Conservation (phyloP, 1,140 invertebrate species). For the Scylla paramamosain region DNA sequence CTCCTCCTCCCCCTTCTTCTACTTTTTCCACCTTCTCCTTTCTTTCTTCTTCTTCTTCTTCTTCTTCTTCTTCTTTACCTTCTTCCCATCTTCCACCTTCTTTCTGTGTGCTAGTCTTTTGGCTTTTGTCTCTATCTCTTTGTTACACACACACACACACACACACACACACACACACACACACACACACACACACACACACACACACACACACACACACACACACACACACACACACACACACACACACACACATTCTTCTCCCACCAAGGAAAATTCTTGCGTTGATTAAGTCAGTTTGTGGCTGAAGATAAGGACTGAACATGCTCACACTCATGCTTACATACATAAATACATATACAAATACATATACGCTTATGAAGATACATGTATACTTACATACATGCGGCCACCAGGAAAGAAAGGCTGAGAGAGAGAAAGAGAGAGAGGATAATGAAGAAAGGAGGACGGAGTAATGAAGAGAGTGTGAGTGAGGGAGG, state of each 20-base stretch:
- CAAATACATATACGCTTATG: not conserved
- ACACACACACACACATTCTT: constrained; percentile 29
- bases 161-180: constrained; percentile 39
- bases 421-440: too few species aligned
- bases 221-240: constrained; percentile 41
- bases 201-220: constrained; percentile 41
- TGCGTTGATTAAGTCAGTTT: not conserved
- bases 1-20: not conserved
- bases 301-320: not conserved
- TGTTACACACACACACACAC: constrained; percentile 17
- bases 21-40: not conserved
- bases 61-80: not conserved
- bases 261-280: not conserved
- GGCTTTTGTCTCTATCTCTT: not conserved
- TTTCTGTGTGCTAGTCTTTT: not conserved
- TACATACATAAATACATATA: not conserved
- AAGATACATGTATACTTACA: not conserved
- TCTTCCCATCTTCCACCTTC: not conserved
- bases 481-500: not conserved
- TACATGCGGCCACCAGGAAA: not conserved
- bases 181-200: constrained; percentile 39
- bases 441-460: too few species aligned
- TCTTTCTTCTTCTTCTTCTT: not conserved
- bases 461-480: too few species aligned
- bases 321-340: not conserved